These are phyloP conservation scores for Todiramphus saurophagus DNA, from an alignment of 2,113 vertebrate genomes.

Conservation along the genomic window DNA sequence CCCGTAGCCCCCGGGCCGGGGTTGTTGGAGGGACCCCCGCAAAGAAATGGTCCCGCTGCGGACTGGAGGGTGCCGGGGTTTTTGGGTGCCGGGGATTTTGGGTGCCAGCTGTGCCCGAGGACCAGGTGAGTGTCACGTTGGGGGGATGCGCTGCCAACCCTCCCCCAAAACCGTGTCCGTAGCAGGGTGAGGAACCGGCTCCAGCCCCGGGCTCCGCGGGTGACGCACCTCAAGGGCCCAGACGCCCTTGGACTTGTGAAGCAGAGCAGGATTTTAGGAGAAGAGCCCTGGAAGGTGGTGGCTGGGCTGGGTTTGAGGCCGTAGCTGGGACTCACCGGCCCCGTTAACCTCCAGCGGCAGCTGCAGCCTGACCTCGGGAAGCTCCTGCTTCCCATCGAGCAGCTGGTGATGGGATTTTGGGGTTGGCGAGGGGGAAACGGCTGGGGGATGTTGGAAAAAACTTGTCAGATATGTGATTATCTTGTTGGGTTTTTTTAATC, in stretches of 20 bases:
- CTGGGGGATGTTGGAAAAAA: fast-evolving
- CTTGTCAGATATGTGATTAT: not conserved
- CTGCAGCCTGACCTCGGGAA: not conserved
- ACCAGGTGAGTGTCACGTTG: fast-evolving
- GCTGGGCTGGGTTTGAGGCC: fast-evolving
- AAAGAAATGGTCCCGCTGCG: too few species aligned
- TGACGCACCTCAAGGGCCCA: not conserved
- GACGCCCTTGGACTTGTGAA: too few species aligned
- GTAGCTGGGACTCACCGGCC: not conserved
- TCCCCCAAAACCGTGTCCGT: fast-evolving
- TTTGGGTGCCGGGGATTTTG: too few species aligned
- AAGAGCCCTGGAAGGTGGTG: not conserved
- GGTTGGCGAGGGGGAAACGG: not conserved
- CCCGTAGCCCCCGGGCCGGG: too few species aligned
- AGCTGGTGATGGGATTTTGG: not conserved
- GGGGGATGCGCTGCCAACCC: not conserved
- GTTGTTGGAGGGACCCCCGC: too few species aligned
- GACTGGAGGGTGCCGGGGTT: too few species aligned
- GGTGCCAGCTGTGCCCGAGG: fast-evolving
- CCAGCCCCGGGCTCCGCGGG: not conserved
- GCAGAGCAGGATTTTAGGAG: not conserved
- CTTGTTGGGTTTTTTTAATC: not conserved
- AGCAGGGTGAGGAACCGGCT: fast-evolving
- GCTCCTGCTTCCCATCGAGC: not conserved
- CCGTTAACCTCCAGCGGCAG: not conserved